These are phyloP conservation scores for Euwallacea fornicatus DNA, from an alignment of 1,140 invertebrate species.

Conservation along the genomic window DNA sequence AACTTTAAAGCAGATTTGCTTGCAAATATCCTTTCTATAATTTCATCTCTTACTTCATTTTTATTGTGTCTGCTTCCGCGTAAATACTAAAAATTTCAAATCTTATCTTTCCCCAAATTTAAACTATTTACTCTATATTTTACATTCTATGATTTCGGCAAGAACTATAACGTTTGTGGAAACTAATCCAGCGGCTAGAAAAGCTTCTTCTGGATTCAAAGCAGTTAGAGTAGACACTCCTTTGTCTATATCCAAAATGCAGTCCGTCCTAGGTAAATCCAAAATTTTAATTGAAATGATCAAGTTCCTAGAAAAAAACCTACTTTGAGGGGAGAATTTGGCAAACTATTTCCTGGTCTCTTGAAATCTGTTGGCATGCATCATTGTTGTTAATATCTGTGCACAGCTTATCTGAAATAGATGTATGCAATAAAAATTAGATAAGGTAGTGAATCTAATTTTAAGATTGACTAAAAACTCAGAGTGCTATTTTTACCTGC, in stretches of 20 bases:
- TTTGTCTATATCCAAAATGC: constrained; percentile 41
- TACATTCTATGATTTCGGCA: constrained; percentile 36
- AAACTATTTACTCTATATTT: neutral
- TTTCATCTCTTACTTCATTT: neutral
- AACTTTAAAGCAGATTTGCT: too few species aligned
- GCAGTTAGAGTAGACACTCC: constrained; percentile 35
- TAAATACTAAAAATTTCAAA: neutral
- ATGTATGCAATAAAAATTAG: neutral
- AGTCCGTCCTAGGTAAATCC: constrained; percentile 39
- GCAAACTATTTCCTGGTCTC: constrained; percentile 25
- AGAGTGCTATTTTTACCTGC: too few species aligned
- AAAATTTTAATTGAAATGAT: constrained; percentile 5
- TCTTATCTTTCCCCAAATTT: neutral
- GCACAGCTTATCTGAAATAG: constrained; percentile 36
- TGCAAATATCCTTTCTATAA: too few species aligned
- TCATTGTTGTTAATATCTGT: constrained; percentile 12
- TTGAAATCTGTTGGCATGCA: constrained; percentile 36
- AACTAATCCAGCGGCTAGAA: constrained; percentile 36
- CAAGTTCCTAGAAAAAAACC: neutral
- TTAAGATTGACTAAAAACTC: too few species aligned
- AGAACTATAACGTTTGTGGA: constrained; percentile 31
- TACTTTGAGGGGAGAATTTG: constrained; percentile 21
- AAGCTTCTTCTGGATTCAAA: constrained; percentile 41
- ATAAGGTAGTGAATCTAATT: neutral
- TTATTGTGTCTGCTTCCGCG: too few species aligned